A percentile compares a stretch with the other conserved stretches of the same genome.
Evolutionary conservation across 2,113 vertebrate genomes (phyloP).

Genomic region (Vulpes lagopus): DNA sequence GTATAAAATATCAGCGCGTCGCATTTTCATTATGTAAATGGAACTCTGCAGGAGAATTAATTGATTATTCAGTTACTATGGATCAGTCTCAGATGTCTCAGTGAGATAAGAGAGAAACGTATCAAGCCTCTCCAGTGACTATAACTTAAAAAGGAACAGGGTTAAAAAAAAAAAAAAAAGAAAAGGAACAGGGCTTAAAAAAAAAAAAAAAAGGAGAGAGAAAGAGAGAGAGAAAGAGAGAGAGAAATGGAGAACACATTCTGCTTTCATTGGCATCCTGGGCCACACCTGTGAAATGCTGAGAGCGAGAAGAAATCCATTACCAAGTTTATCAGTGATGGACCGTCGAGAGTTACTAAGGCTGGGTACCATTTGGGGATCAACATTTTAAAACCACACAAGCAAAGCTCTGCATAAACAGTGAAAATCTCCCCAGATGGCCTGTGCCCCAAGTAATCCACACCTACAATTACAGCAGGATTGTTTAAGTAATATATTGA

Average conservation of each 20-base stretch:
- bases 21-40: constrained; percentile 91
- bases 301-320: constrained; percentile 45
- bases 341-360: not conserved
- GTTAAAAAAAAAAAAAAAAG: not conserved
- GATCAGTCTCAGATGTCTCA: constrained; percentile 84
- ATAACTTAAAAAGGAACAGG: constrained; percentile 70
- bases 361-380: constrained; percentile 57
- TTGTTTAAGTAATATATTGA: not conserved
- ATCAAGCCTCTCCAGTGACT: constrained; percentile 78
- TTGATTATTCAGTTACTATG: constrained; percentile 89
- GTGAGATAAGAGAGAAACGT: constrained; percentile 83
- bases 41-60: constrained; percentile 87
- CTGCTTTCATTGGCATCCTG: not conserved
- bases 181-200: constrained; percentile 27
- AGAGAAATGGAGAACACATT: not conserved
- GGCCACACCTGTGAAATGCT: constrained; percentile 54
- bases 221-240: not conserved
- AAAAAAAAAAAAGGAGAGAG: not conserved
- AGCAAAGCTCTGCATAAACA: not conserved
- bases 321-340: constrained; percentile 56
- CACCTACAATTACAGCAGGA: not conserved
- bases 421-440: not conserved
- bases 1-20: constrained; percentile 84
- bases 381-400: constrained; percentile 45
- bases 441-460: not conserved